Evolutionary conservation across 2,113 vertebrate genomes (phyloP), one percentile per base, ranked within the genome.

Genomic region (Sardina pilchardus): DNA sequence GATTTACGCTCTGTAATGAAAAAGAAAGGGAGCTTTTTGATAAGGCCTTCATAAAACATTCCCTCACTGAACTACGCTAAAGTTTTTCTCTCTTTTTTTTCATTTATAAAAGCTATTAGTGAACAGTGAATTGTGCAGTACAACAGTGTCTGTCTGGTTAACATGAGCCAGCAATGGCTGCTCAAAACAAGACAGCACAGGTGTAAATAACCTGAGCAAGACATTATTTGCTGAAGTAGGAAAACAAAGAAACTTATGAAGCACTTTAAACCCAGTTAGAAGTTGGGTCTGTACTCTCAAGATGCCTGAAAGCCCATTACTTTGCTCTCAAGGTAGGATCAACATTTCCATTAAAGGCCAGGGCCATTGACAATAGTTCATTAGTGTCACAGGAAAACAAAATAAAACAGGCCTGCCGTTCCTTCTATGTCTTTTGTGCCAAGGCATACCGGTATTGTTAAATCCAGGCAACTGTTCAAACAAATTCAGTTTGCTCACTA

Each of bases 1-100:
- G 67, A 88, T 84, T 80, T 87, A 88, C 88, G 84, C 50, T 43
- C 44, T 81, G 85, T 85, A 88, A 90, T 86, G 81, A 83, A 78
- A 86, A 21, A 84, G 82, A 88, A 83, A 88, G 56, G 53, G 50
- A 87, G 85, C 71, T 34, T 78, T 78, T 78, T 78, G 71, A 78
- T 78, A 78, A 78, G 34, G 26, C 26, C 71, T 78, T 78, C 17
- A 26, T 34, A 78, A 30, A 67, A 78, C 34, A 36, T 39, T 34
- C 39, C 71, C 34, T 16, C 71, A 36, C 30, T 4, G 3, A 78
- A 78, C 71, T 78, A 78, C 30, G 39, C 0, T 4, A 34, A 78
- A 78, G 30, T 78, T 78, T 78, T 78, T 10, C 30, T 71, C 36
- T 36, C 3, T 75, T 75, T 30, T 71, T 71, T 78, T 34, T 30